phyloP scores from a whole-genome alignment of 1,140 invertebrate species.

The Helicoverpa zea region DNA sequence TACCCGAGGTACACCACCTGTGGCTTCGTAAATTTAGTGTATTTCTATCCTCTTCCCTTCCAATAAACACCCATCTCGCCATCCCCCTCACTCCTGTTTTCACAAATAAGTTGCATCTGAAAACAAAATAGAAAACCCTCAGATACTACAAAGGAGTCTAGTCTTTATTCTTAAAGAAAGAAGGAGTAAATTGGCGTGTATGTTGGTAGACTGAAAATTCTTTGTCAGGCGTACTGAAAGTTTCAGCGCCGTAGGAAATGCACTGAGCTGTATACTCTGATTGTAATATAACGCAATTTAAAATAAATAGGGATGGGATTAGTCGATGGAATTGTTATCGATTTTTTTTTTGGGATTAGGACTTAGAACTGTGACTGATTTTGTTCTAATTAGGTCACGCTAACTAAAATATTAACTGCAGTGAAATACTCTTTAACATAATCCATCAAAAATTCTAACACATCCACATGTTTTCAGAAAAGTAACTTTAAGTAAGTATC shows the following conservation, averaged over 20 bases:
- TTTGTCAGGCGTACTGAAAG: conserved; percentile 79
- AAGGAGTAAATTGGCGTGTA: conserved; percentile 61
- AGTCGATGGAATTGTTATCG: conserved; percentile 41
- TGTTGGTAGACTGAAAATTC: conserved; percentile 62
- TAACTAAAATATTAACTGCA: no score
- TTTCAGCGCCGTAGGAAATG: conserved; percentile 79
- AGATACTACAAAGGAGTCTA: conserved; percentile 56
- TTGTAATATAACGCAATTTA: conserved; percentile 85
- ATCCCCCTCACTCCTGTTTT: conserved; percentile 78
- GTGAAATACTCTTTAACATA: no score
- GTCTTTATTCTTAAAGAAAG: conserved; percentile 47
- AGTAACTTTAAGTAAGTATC: no score
- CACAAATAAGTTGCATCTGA: conserved; percentile 85
- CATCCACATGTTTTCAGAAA: no score
- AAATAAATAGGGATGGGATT: conserved; percentile 79
- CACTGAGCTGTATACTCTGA: conserved; percentile 78
- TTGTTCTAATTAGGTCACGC: no score
- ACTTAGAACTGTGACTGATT: no score
- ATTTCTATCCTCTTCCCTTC: conserved; percentile 67
- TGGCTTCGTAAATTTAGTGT: conserved; percentile 85
- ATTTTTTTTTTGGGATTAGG: conserved; percentile 24
- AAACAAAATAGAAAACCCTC: conserved; percentile 84
- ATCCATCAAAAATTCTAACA: no score
- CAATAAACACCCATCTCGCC: conserved; percentile 52
- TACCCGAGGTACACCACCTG: conserved; percentile 85